A percentile compares a stretch with the other conserved stretches of the same genome.
Evolutionary conservation across 2,888 invertebrate species (phyloP).

Genomic region (Elmis aenea): DNA sequence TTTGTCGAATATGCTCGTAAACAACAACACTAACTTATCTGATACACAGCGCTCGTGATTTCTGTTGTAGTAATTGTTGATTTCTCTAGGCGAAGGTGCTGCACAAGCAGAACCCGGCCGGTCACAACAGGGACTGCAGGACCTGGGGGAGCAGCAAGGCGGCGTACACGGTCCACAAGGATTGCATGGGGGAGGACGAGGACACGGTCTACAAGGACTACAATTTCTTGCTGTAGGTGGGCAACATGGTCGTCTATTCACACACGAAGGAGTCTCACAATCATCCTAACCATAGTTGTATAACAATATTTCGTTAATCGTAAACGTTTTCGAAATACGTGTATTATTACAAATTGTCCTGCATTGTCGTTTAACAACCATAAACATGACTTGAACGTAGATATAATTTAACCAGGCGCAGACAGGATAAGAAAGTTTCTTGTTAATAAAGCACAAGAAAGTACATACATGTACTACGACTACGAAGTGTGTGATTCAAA

Average conservation of each 20-base stretch:
- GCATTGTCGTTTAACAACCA: background rate
- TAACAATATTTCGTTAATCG: background rate
- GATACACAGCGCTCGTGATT: conserved; percentile 22
- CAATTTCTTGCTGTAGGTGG: conserved; percentile 4
- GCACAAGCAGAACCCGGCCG: conserved; percentile 19
- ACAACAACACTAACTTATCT: conserved; percentile 11
- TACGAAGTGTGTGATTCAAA: no score
- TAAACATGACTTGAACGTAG: background rate
- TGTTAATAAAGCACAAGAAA: no score
- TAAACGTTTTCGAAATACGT: background rate
- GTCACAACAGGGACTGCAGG: conserved; percentile 12
- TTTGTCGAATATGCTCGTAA: conserved; percentile 1
- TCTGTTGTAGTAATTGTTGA: conserved; percentile 39
- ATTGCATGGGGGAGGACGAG: conserved; percentile 1
- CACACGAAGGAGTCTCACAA: background rate
- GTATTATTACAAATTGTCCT: no score
- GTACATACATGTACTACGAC: no score
- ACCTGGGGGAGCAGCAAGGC: background rate
- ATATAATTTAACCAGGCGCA: background rate
- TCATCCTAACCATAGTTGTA: conserved; percentile 5
- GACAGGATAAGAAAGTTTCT: no score
- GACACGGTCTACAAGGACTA: conserved; percentile 2
- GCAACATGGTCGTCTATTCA: conserved; percentile 1
- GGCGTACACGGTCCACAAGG: background rate
- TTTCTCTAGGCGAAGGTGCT: conserved; percentile 35